Evolutionary conservation across 2,797 vertebrate genomes (phyloP).

Genomic region (Gastrophryne carolinensis): DNA sequence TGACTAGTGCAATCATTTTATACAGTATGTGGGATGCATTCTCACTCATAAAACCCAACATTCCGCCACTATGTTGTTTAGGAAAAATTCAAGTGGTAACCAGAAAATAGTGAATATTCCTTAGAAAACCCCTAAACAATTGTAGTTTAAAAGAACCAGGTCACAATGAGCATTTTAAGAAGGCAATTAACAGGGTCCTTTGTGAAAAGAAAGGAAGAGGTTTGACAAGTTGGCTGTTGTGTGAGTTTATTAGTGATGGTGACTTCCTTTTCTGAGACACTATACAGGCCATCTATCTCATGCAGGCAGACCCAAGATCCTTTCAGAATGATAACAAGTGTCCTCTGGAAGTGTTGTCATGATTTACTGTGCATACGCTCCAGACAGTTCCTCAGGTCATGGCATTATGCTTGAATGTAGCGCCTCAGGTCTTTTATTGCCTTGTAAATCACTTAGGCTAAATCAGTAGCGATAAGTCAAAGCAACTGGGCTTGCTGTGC

Average conservation of each 20-base stretch:
- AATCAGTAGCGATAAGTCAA: too few species aligned
- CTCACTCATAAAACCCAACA: too few species aligned
- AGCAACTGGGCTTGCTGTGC: too few species aligned
- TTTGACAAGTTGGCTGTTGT: not conserved
- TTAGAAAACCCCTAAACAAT: too few species aligned
- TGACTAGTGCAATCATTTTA: too few species aligned
- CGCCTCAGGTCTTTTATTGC: slow-evolving; percentile 63
- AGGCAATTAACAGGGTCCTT: not conserved
- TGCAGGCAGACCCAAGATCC: slow-evolving; percentile 58
- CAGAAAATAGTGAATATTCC: too few species aligned
- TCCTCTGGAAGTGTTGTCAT: slow-evolving; percentile 60
- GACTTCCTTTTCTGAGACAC: slow-evolving; percentile 1
- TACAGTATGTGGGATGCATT: too few species aligned
- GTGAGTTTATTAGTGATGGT: not conserved
- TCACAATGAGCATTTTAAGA: too few species aligned
- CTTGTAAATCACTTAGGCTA: too few species aligned
- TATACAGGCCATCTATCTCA: slow-evolving; percentile 54
- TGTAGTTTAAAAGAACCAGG: too few species aligned
- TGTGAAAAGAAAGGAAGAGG: not conserved
- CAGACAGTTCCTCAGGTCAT: slow-evolving; percentile 78
- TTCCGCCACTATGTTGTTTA: too few species aligned
- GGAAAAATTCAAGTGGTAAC: too few species aligned
- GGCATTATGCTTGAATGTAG: slow-evolving; percentile 73
- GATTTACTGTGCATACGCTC: slow-evolving; percentile 68
- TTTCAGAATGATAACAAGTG: slow-evolving; percentile 55